Evolutionary conservation across 2,113 vertebrate species (phyloP).

Genomic region (Cranoglanis bouderius): DNA sequence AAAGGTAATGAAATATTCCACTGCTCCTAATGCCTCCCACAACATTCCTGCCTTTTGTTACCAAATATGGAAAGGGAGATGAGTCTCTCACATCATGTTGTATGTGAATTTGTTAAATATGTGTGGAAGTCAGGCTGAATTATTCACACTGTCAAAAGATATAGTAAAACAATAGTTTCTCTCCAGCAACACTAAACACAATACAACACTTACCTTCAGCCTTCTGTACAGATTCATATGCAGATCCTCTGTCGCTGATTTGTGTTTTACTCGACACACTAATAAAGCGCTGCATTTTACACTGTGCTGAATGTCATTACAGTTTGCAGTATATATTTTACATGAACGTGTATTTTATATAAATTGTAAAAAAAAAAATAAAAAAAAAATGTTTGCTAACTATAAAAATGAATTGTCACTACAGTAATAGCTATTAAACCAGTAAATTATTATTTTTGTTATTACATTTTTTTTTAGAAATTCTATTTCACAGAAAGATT

Average conservation of each 20-base stretch:
- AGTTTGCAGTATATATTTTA: conserved; percentile 33
- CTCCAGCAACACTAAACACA: conserved; percentile 17
- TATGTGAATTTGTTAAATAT: conserved; percentile 43
- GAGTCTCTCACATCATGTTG: conserved; percentile 20
- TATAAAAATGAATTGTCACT: conserved; percentile 7
- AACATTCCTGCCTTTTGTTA: conserved; percentile 50
- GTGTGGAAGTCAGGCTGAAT: conserved; percentile 26
- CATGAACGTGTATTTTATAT: conserved; percentile 26
- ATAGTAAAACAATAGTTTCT: conserved; percentile 35
- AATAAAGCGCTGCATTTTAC: conserved; percentile 60
- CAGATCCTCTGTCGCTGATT: conserved; percentile 44
- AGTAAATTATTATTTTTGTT: not conserved
- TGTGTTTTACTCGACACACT: conserved; percentile 42
- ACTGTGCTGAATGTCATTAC: conserved; percentile 35
- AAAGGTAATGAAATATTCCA: conserved; percentile 69
- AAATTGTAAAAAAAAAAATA: conserved; percentile 39
- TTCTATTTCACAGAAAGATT: not conserved
- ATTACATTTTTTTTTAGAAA: not conserved
- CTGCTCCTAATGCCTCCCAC: conserved; percentile 61
- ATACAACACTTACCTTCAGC: conserved; percentile 27
- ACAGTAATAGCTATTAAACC: not conserved
- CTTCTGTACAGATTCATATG: conserved; percentile 47
- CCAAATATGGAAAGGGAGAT: conserved; percentile 52
- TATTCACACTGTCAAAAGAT: conserved; percentile 18
- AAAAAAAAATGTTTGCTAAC: conserved; percentile 32